Evolutionary conservation across 2,888 invertebrate species (phyloP).

Genomic region (Philonicus albiceps): DNA sequence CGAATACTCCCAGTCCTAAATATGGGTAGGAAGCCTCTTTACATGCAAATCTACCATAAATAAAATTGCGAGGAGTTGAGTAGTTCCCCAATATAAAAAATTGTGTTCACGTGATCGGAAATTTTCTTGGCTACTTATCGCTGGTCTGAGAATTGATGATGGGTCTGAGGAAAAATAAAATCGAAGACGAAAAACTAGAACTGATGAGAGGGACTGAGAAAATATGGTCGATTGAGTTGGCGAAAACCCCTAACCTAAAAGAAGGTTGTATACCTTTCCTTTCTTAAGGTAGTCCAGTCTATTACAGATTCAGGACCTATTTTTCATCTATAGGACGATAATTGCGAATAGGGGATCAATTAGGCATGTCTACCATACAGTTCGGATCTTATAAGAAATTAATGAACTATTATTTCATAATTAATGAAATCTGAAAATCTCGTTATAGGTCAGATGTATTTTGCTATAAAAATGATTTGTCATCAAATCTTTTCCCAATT

Average conservation of each 20-base stretch:
- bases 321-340: neutral
- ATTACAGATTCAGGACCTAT: neutral
- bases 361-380: neutral
- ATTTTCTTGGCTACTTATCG: slow-evolving; percentile 8
- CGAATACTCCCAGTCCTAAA: neutral
- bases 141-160: slow-evolving; percentile 2
- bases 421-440: neutral
- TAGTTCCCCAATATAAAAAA: neutral
- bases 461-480: neutral
- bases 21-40: neutral
- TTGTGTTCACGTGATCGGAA: slow-evolving; percentile 13
- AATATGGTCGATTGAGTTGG: neutral
- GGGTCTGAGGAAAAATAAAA: neutral
- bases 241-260: neutral
- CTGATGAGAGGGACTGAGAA: neutral
- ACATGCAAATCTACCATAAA: slow-evolving; percentile 7
- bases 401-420: neutral
- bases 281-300: neutral
- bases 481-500: neutral
- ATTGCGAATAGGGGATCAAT: neutral
- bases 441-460: neutral
- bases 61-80: slow-evolving; percentile 5
- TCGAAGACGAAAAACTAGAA: neutral
- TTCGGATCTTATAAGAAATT: neutral
- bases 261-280: neutral